Evolutionary conservation across 1,140 invertebrate genomes (phyloP), one percentile per base, ranked within the genome.

Genomic region (Nephila pilipes): DNA sequence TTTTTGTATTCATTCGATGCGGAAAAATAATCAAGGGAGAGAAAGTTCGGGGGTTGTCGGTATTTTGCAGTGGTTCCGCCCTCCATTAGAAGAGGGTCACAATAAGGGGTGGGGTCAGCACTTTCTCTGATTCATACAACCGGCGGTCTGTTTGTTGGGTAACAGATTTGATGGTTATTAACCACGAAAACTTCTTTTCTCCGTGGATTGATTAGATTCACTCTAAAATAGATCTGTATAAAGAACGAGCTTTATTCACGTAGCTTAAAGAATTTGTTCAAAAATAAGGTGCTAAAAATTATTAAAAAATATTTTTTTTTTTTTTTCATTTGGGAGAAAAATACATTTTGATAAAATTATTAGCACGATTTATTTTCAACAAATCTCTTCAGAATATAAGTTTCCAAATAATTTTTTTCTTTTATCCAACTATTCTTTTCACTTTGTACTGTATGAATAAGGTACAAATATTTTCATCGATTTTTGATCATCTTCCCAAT

Each of bases 41-140:
- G 65, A 75, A 75, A 75, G 65, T 75, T 75, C 29, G 25, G 65
- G 29, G 60, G n/a, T 65, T 65, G 60, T 65, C 60, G 60, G 65
- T 36, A 29, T 75, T 75, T 32, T 18, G 65, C 25, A 3, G 14
- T 32, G 65, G 12, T 32, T 29, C 25, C 65, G 65, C 65, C 65
- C 65, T 75, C 65, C 18, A 32, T 36, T 75, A 29, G 29, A 16
- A 75, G 29, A 29, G 29, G 65, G 65, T 75, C 65, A 75, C 32
- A 75, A 36, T 75, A 75, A 75, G 65, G 29, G 65, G 65, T 18
- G 65, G 29, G 65, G 57, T 18, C 65, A 32, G 65, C 25, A 75
- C 65, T 75, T 75, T 75, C 65, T 36, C 65, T 75, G 57, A 18
- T 22, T 58, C 22, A 18, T 58, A 4, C 57, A 16, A 58, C 22